A percentile compares a stretch with the other conserved stretches of the same genome.
Evolutionary conservation across 2,888 invertebrate genomes (phyloP).

Genomic region (Mesoligia furuncula): DNA sequence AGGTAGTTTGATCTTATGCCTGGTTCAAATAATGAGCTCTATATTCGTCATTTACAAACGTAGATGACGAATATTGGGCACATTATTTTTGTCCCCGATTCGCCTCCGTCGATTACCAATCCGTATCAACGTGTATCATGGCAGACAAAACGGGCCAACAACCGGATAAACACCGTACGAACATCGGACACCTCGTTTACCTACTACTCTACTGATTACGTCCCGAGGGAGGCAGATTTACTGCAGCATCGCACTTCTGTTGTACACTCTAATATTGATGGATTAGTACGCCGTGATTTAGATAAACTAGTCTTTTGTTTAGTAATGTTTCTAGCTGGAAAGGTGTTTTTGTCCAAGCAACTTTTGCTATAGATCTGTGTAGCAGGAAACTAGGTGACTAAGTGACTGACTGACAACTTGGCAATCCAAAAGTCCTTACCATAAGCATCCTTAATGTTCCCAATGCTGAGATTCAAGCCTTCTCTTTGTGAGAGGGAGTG

Average conservation of each 20-base stretch:
- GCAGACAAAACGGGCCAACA: constrained; percentile 9
- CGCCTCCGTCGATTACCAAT: constrained; percentile 5
- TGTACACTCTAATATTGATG: constrained; percentile 37
- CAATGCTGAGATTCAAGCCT: too few relatives aligned
- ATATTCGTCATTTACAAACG: too few relatives aligned
- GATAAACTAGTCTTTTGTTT: constrained; percentile 9
- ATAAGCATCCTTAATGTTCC: neutral
- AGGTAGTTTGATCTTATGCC: too few relatives aligned
- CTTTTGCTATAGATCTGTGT: neutral
- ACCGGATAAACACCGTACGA: constrained; percentile 15
- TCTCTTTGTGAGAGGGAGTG: neutral
- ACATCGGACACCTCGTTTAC: constrained; percentile 32
- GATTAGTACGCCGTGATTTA: constrained; percentile 20
- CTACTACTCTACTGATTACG: constrained; percentile 48
- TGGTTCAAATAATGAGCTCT: too few relatives aligned
- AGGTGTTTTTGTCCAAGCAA: neutral
- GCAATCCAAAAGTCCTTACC: neutral
- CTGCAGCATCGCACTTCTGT: constrained; percentile 20
- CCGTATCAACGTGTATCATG: constrained; percentile 17
- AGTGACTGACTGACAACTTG: too few relatives aligned
- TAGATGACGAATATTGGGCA: neutral
- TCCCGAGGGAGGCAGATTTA: constrained; percentile 31
- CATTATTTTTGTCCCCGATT: neutral
- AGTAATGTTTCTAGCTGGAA: neutral
- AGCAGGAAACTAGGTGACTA: too few relatives aligned